A percentile compares a stretch with the other conserved stretches of the same genome.
phyloP scores from a whole-genome alignment of 2,113 vertebrate species.

The Brienomyrus longianalis region DNA sequence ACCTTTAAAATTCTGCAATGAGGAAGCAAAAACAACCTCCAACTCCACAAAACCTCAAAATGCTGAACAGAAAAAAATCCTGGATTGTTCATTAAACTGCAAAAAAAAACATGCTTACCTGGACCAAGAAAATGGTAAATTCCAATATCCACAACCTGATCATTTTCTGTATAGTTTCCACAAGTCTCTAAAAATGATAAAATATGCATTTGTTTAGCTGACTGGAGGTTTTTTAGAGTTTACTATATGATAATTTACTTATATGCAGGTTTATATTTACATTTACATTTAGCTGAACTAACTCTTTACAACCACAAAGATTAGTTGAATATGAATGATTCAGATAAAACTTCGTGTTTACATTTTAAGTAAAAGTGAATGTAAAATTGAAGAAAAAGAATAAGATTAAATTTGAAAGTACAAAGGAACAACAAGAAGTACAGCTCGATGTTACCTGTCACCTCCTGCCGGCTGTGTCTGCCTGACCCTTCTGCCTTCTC shows the following conservation, averaged over 20 bases:
- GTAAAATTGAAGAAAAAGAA: not conserved
- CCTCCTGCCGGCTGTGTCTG: not conserved
- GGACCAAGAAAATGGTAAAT: constrained; percentile 38
- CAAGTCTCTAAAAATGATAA: not conserved
- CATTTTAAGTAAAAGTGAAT: not conserved
- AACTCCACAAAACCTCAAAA: not conserved
- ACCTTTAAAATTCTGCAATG: not conserved
- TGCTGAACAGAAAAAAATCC: not conserved
- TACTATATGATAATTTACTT: not conserved
- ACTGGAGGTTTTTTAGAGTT: not conserved
- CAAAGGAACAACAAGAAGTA: not conserved
- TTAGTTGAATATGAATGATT: not conserved
- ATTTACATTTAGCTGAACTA: not conserved
- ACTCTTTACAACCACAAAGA: not conserved
- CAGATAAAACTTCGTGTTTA: not conserved
- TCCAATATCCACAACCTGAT: constrained; percentile 34
- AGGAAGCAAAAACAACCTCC: not conserved
- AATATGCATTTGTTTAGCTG: constrained; percentile 16
- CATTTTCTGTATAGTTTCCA: constrained; percentile 16
- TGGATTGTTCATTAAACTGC: not conserved
- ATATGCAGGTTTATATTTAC: not conserved
- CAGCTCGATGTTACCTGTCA: not conserved
- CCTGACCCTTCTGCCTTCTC: not conserved
- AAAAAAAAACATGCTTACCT: constrained; percentile 44
- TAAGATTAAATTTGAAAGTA: not conserved